Evolutionary conservation across 2,888 invertebrate species (phyloP), one percentile per base, ranked within the genome.

Genomic region (Nysson spinosus): DNA sequence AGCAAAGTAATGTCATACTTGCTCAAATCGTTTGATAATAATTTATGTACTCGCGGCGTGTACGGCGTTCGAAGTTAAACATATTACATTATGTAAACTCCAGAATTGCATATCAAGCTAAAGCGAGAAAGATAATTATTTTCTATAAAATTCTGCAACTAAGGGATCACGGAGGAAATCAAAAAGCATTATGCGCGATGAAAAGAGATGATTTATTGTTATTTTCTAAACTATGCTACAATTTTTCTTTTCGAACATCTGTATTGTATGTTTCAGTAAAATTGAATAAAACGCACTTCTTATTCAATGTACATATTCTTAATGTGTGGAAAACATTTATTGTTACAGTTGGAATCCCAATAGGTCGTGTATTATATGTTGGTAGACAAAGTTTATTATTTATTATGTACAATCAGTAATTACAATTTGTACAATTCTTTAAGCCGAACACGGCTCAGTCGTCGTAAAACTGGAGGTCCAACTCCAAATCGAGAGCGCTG

Each of bases 391-490:
- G 34, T 52, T 56, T 1, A 50, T 57, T 7, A 11, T 30, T 60
- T 20, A 14, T 34, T 73, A 75, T 75, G 35, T 75, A 75, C 75
- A 75, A 50, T 49, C 28, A 37, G 66, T 68, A 66, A 64, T 65
- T 80, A 77, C 74, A 80, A 42, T 73, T 71, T 76, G 42, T 76
- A 74, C 69, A 74, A 51, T 19, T 11, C 16, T 34, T 20, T 4
- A 16, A 35, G 28, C 34, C 52, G 44, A 56, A 47, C 35, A 5
- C 20, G 7, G 39, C 30, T 61, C 61, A 71, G 2, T 69, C 62
- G 20, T 86, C 93, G 78, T 93, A 93, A 65, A 92, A 89, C 73
- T 91, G 93, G 80, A 95, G 89, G 85, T 95, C 95, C 60, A 95
- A 88, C 83, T 95, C 94, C 62, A 95, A 91, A 83, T 95, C 94